These are phyloP conservation scores for Podarcis lilfordi DNA, from an alignment of 2,797 vertebrate genomes.

Conservation along the genomic window DNA sequence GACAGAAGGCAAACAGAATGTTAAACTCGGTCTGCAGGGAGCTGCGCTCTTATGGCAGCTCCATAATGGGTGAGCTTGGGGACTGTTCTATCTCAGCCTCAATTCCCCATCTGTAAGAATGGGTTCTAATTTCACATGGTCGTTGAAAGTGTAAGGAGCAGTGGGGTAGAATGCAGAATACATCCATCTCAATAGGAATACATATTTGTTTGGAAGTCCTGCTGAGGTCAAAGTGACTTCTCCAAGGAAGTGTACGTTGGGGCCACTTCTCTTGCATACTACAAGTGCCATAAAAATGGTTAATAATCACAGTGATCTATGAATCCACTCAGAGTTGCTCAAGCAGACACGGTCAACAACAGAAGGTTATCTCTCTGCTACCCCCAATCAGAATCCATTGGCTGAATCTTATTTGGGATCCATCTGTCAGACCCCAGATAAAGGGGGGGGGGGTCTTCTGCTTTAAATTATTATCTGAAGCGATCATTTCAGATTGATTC, in stretches of 20 bases:
- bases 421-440: background rate
- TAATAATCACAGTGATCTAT: background rate
- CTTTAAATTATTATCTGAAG: background rate
- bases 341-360: background rate
- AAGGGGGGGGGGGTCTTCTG: no score
- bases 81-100: background rate
- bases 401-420: background rate
- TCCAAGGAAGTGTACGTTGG: background rate
- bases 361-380: background rate
- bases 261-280: background rate
- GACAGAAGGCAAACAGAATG: background rate
- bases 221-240: background rate
- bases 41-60: background rate
- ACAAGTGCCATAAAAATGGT: background rate
- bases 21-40: background rate
- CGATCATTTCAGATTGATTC: background rate
- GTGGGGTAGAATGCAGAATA: background rate
- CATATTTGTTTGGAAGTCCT: background rate
- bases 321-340: background rate
- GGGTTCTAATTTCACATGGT: background rate
- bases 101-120: background rate
- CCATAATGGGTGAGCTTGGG: background rate
- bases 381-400: background rate
- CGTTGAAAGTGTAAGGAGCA: background rate
- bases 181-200: background rate